phyloP scores from a whole-genome alignment of 37 sponge, comb jelly and placozoan species.

The Beroe ovata region DNA sequence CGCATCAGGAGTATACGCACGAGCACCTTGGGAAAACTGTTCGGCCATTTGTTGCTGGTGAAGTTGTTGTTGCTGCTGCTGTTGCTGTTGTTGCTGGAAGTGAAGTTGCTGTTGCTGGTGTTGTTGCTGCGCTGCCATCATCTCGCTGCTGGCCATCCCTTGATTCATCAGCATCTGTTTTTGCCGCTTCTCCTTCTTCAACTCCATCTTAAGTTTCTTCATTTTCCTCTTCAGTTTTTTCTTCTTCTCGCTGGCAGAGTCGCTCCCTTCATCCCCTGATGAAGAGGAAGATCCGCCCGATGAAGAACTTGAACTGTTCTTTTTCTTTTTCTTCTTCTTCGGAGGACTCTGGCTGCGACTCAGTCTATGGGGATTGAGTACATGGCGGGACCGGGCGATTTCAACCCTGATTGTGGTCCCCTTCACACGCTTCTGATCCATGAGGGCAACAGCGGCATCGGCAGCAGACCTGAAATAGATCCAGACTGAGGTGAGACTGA shows the following conservation, averaged over 20 bases:
- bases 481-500: too few relatives aligned
- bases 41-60: background rate
- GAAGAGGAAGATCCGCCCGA: background rate
- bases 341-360: constrained; percentile 35
- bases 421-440: constrained; percentile 20
- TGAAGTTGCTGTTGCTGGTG: background rate
- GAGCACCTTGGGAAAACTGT: background rate
- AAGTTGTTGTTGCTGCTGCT: background rate
- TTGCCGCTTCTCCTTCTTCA: constrained; percentile 29
- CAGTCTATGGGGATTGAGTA: background rate
- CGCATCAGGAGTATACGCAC: background rate
- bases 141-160: background rate
- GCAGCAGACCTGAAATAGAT: constrained; percentile 56
- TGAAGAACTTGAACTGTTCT: background rate
- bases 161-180: background rate
- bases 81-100: background rate
- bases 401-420: constrained; percentile 35
- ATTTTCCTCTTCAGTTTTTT: constrained; percentile 47
- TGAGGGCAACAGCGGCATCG: constrained; percentile 29
- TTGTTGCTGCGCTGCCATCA: background rate
- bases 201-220: constrained; percentile 57
- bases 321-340: background rate
- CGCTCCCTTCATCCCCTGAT: constrained; percentile 4
- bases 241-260: constrained; percentile 3
- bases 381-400: constrained; percentile 16